Evolutionary conservation across 1,140 invertebrate species (phyloP).

Genomic region (Drosophila gunungcola): DNA sequence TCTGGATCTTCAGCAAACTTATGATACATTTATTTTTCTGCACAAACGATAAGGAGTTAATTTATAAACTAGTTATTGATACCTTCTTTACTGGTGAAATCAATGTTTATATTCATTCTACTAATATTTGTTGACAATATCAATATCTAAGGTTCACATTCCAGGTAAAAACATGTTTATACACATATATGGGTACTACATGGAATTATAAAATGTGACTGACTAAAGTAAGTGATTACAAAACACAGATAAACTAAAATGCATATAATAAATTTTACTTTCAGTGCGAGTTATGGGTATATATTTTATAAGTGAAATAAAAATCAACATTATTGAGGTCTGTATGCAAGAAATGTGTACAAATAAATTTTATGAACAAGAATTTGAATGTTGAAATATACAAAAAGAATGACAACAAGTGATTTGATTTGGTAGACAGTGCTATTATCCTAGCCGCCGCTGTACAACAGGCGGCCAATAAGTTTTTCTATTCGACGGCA

Average conservation of each 20-base stretch:
- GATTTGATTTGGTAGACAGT: conserved; percentile 5
- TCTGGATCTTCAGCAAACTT: no score
- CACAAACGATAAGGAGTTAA: no score
- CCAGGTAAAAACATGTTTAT: neutral
- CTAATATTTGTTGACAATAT: no score
- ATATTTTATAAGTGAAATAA: neutral
- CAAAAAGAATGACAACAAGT: neutral
- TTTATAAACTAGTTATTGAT: no score
- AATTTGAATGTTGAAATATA: neutral
- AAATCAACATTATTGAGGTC: neutral
- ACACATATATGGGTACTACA: no score
- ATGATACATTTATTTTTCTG: no score
- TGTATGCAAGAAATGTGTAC: neutral
- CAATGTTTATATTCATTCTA: no score
- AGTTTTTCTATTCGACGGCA: neutral
- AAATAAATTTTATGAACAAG: no score
- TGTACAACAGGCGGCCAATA: neutral
- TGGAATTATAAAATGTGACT: neutral
- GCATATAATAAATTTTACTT: neutral
- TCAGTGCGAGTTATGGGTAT: neutral
- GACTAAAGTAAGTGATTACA: neutral
- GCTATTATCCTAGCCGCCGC: conserved; percentile 29
- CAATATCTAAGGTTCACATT: neutral
- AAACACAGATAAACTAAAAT: neutral
- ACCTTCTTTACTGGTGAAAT: no score